Percentiles rank a stretch among this genome's conserved stretches.
These are phyloP conservation scores for Pipistrellus kuhlii DNA, from an alignment of 2,797 vertebrate genomes.

Conservation along the genomic window DNA sequence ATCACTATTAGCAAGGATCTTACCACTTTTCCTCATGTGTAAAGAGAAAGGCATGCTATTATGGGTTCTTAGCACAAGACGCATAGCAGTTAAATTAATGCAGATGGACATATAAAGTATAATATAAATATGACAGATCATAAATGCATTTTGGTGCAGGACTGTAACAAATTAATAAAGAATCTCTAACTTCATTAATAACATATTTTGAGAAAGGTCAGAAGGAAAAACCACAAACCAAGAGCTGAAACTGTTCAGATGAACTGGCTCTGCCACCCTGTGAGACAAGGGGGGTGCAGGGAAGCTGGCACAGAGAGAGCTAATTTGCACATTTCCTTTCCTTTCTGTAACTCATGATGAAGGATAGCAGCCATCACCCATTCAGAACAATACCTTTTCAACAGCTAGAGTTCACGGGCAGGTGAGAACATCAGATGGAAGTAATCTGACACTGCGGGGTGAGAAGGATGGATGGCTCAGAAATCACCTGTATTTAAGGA, in stretches of 20 bases:
- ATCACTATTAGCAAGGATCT: not conserved
- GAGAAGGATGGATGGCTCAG: not conserved
- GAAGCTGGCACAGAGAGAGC: not conserved
- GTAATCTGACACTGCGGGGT: not conserved
- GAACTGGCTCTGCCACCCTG: not conserved
- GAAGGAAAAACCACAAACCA: not conserved
- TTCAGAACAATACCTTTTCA: not conserved
- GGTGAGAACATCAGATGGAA: not conserved
- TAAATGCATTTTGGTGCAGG: not conserved
- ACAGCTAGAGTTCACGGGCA: not conserved
- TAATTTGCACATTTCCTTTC: not conserved
- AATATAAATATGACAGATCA: not conserved
- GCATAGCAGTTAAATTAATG: not conserved
- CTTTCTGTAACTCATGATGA: not conserved
- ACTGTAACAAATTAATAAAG: not conserved
- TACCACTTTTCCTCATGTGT: not conserved
- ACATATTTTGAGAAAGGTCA: not conserved
- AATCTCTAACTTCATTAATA: not conserved
- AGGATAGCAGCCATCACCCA: not conserved
- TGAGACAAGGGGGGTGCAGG: not conserved
- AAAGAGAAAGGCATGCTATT: not conserved
- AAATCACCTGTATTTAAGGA: not conserved
- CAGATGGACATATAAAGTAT: not conserved
- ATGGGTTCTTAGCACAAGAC: not conserved
- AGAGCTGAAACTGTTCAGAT: not conserved